Percentiles rank a stretch among this genome's conserved stretches.
Conservation (phyloP, 1,140 invertebrate genomes). For the Arctopsyche grandis region DNA sequence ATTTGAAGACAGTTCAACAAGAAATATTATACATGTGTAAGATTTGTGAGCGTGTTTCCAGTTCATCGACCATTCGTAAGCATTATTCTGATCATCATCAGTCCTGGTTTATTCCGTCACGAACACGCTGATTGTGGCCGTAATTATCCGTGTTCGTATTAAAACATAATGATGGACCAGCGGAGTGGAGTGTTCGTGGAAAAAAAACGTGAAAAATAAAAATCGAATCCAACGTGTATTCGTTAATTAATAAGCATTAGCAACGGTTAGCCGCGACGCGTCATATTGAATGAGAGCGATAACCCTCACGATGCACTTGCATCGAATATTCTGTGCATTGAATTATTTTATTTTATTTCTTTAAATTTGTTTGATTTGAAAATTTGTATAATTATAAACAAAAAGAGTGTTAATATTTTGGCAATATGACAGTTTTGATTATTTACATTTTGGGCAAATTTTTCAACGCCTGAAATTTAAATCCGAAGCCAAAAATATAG, state of each 20-base stretch:
- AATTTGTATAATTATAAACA: no score
- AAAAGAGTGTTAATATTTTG: no score
- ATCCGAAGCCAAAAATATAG: no score
- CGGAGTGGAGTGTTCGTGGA: neutral
- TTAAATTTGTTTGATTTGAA: neutral
- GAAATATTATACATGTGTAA: neutral
- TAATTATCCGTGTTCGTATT: slow-evolving; percentile 48
- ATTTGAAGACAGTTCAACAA: neutral
- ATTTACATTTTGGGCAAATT: no score
- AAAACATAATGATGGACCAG: slow-evolving; percentile 42
- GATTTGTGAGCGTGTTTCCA: neutral
- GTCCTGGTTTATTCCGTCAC: slow-evolving; percentile 44
- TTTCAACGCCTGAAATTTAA: no score
- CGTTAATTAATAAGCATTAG: slow-evolving; percentile 52
- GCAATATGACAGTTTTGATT: no score
- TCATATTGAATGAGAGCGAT: slow-evolving; percentile 12
- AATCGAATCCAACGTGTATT: slow-evolving; percentile 35
- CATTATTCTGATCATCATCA: slow-evolving; percentile 45
- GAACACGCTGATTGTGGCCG: slow-evolving; percentile 34
- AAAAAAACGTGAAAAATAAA: slow-evolving; percentile 29
- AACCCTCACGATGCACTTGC: neutral
- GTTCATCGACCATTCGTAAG: slow-evolving; percentile 29
- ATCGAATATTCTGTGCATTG: neutral
- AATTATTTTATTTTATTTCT: neutral
- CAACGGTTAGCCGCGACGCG: slow-evolving; percentile 46